These are phyloP conservation scores for Tursiops truncatus DNA, from an alignment of 2,113 vertebrate species.

Conservation along the genomic window DNA sequence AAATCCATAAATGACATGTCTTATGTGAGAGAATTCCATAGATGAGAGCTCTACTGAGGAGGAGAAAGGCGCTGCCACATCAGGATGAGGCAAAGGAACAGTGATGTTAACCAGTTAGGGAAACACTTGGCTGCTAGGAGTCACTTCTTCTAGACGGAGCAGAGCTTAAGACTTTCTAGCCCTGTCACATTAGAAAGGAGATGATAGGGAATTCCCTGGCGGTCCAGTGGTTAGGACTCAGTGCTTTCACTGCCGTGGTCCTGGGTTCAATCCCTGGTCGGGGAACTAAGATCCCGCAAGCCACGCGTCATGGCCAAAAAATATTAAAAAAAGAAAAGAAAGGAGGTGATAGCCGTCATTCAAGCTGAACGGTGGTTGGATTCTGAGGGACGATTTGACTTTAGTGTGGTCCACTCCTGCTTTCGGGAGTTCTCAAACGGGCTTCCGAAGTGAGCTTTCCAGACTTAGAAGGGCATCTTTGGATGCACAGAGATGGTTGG, in stretches of 20 bases:
- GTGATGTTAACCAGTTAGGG: not conserved
- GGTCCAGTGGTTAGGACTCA: not conserved
- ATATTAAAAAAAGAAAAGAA: not conserved
- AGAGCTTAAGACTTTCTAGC: not conserved
- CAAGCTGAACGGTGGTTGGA: not conserved
- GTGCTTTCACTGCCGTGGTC: not conserved
- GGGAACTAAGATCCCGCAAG: not conserved
- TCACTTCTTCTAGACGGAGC: not conserved
- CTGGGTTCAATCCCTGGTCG: not conserved
- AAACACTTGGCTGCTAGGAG: rapidly evolving
- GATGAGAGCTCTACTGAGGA: not conserved
- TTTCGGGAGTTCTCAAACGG: not conserved
- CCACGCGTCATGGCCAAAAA: not conserved
- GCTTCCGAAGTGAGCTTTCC: not conserved
- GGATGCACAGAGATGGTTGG: not conserved
- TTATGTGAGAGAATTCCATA: not conserved
- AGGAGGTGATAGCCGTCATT: not conserved
- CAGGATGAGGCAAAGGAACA: not conserved
- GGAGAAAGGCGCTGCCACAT: not conserved
- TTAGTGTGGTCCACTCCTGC: not conserved
- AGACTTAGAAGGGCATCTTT: not conserved
- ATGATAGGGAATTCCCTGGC: not conserved
- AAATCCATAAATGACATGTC: not conserved
- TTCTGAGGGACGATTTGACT: not conserved
- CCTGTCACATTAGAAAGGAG: not conserved